A percentile compares a stretch with the other conserved stretches of the same genome.
Evolutionary conservation across 2,888 invertebrate species (phyloP).

Genomic region (Polyommatus icarus): DNA sequence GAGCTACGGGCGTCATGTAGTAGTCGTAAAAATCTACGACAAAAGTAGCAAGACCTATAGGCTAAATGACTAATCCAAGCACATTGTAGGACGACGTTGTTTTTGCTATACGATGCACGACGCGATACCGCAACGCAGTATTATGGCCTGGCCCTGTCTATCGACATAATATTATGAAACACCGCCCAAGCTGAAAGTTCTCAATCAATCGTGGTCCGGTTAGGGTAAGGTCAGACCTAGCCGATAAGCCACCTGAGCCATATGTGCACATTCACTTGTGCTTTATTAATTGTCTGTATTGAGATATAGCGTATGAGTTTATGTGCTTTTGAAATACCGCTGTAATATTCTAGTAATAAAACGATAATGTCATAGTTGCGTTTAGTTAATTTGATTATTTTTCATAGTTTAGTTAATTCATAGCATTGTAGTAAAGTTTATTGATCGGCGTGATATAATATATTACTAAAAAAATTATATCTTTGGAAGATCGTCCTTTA

Average conservation of each 20-base stretch:
- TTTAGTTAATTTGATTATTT: not conserved
- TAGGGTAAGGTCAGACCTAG: slow-evolving; percentile 17
- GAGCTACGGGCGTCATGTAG: not conserved
- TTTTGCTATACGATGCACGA: no score
- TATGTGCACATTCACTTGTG: slow-evolving; percentile 26
- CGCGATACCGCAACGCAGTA: no score
- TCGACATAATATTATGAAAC: not conserved
- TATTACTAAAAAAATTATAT: no score
- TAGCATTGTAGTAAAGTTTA: no score
- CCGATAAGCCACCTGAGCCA: slow-evolving; percentile 20
- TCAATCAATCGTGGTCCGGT: not conserved
- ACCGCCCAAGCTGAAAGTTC: not conserved
- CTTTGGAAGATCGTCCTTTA: no score
- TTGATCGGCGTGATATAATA: no score
- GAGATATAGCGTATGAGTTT: not conserved
- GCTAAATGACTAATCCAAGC: no score
- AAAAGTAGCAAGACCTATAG: no score
- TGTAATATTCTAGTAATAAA: not conserved
- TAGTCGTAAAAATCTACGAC: no score
- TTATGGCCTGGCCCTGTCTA: no score
- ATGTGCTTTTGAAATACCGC: not conserved
- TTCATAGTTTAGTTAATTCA: no score
- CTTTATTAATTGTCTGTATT: not conserved
- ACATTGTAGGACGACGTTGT: no score
- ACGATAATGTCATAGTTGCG: not conserved